These are phyloP conservation scores for Euleptes europaea DNA, from an alignment of 2,113 vertebrate species.

Conservation along the genomic window DNA sequence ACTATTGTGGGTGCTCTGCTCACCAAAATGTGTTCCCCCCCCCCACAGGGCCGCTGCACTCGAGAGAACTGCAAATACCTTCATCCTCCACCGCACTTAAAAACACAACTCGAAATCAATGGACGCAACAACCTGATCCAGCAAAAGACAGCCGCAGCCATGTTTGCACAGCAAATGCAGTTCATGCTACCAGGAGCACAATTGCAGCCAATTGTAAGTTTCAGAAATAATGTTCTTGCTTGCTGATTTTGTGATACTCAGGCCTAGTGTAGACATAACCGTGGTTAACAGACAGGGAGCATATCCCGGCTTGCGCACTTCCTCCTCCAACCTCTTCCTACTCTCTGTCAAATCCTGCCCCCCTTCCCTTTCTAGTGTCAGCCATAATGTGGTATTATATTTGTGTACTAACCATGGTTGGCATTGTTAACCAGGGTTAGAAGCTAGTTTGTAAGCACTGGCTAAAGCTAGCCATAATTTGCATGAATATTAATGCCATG, in stretches of 20 bases:
- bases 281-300: not conserved
- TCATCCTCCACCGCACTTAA: conserved; percentile 96
- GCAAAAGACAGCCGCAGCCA: conserved; percentile 94
- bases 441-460: not conserved
- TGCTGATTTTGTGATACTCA: not conserved
- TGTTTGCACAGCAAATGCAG: conserved; percentile 98
- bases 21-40: conserved; percentile 23
- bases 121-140: conserved; percentile 98
- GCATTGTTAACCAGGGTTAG: not conserved
- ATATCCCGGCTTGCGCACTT: not conserved
- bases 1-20: conserved; percentile 11
- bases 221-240: not conserved
- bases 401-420: not conserved
- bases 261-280: not conserved
- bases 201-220: conserved; percentile 92
- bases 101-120: conserved; percentile 97
- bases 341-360: not conserved
- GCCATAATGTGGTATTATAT: not conserved
- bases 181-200: conserved; percentile 93
- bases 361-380: not conserved
- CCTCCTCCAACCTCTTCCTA: not conserved
- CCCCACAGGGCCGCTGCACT: conserved; percentile 89
- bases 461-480: not conserved
- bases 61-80: conserved; percentile 99
- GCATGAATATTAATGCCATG: not conserved